Conservation (phyloP, 2,113 vertebrate species). For the Toxostoma redivivum region DNA sequence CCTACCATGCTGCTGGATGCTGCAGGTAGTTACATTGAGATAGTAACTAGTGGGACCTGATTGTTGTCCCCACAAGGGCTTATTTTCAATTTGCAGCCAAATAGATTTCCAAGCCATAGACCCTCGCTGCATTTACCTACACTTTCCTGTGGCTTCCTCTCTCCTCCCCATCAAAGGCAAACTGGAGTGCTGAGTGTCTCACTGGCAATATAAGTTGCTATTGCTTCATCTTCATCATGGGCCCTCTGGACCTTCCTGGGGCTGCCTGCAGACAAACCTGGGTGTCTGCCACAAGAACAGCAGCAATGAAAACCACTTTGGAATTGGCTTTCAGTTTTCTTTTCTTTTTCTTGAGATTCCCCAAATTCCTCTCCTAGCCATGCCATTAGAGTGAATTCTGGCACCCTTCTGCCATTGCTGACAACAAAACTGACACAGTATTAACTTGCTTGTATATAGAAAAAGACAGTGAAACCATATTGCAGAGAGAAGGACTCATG, state of each 20-base stretch:
- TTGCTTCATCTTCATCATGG: background rate
- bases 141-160: conserved; percentile 8
- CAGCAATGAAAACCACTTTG: background rate
- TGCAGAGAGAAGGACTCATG: background rate
- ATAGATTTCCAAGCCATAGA: conserved; percentile 72
- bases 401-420: conserved; percentile 13
- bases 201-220: conserved; percentile 20
- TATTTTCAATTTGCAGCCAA: conserved; percentile 71
- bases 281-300: background rate
- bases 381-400: conserved; percentile 38
- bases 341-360: background rate
- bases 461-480: background rate
- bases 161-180: conserved; percentile 7
- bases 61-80: conserved; percentile 69
- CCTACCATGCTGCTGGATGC: conserved; percentile 63
- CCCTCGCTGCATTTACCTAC: conserved; percentile 32
- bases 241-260: conserved; percentile 18
- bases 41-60: conserved; percentile 63
- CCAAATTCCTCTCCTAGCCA: background rate
- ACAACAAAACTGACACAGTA: conserved; percentile 5
- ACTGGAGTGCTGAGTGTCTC: conserved; percentile 33
- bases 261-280: conserved; percentile 14
- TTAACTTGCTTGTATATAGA: background rate
- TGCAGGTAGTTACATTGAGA: conserved; percentile 53
- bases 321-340: conserved; percentile 31